phyloP scores from a whole-genome alignment of 1,140 invertebrate genomes.

The Eumaeus atala region DNA sequence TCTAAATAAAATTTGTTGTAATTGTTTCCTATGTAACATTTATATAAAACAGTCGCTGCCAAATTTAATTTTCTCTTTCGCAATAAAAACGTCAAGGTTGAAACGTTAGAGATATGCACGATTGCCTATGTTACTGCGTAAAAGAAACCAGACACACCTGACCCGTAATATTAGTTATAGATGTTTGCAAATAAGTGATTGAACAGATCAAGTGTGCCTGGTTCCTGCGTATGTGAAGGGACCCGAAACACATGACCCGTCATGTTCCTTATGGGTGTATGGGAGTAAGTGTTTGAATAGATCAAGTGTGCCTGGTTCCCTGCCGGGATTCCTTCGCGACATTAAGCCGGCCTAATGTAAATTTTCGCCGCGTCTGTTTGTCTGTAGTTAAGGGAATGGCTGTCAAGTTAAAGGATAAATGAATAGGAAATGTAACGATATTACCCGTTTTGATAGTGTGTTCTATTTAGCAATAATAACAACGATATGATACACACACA shows the following conservation, averaged over 20 bases:
- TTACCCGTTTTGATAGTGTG: too few species aligned
- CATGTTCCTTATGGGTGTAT: constrained; percentile 17
- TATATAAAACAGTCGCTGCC: constrained; percentile 11
- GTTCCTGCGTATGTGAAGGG: constrained; percentile 46
- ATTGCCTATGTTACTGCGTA: constrained; percentile 65
- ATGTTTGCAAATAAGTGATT: constrained; percentile 1
- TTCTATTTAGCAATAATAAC: too few species aligned
- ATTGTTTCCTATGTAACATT: constrained; percentile 10
- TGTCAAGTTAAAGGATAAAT: constrained; percentile 19
- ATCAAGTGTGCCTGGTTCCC: constrained; percentile 37
- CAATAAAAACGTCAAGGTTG: constrained; percentile 53
- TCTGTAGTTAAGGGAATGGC: constrained; percentile 20
- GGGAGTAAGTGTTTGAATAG: constrained; percentile 17
- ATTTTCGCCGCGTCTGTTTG: constrained; percentile 64
- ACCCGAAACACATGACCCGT: constrained; percentile 36
- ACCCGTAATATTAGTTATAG: constrained; percentile 28
- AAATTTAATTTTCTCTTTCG: constrained; percentile 22
- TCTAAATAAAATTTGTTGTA: neutral
- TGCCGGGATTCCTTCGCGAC: constrained; percentile 59
- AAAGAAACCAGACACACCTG: constrained; percentile 35
- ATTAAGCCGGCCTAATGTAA: constrained; percentile 68
- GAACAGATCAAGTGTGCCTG: constrained; percentile 34
- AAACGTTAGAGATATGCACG: constrained; percentile 52
- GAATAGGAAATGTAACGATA: constrained; percentile 18
- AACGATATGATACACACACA: too few species aligned